These are phyloP conservation scores for Eupsilia transversa DNA, from an alignment of 2,888 invertebrate genomes.

Conservation along the genomic window DNA sequence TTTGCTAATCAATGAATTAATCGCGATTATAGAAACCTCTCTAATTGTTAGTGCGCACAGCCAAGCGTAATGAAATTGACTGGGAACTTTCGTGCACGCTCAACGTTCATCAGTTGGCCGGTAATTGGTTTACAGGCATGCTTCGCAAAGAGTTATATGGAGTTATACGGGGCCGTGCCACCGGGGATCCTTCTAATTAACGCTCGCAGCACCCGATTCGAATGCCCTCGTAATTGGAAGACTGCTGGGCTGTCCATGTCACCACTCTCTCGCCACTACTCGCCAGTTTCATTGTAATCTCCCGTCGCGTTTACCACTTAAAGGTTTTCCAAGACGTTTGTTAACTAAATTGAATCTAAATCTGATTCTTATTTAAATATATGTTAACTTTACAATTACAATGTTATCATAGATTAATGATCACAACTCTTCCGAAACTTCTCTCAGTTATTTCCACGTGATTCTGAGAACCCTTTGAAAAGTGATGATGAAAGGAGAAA, in stretches of 20 bases:
- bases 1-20: constrained; percentile 75
- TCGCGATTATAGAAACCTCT: constrained; percentile 79
- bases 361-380: constrained; percentile 29
- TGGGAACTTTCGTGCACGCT: constrained; percentile 84
- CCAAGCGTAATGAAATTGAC: constrained; percentile 83
- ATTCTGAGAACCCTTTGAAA: constrained; percentile 28
- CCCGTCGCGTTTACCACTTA: constrained; percentile 47
- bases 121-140: constrained; percentile 86
- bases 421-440: constrained; percentile 8
- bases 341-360: constrained; percentile 45
- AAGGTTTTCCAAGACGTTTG: constrained; percentile 46
- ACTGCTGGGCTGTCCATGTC: constrained; percentile 73
- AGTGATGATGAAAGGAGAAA: constrained; percentile 32
- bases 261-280: constrained; percentile 57
- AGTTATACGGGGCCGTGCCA: constrained; percentile 66
- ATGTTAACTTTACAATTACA: constrained; percentile 9
- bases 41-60: constrained; percentile 81
- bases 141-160: constrained; percentile 76
- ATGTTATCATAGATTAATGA: constrained; percentile 12
- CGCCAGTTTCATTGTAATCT: constrained; percentile 62
- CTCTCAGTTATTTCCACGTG: constrained; percentile 7
- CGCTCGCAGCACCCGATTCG: constrained; percentile 73
- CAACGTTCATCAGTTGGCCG: constrained; percentile 83
- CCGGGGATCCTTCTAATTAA: constrained; percentile 86
- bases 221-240: constrained; percentile 79